A percentile compares a stretch with the other conserved stretches of the same genome.
phyloP scores from a whole-genome alignment of 2,113 vertebrate genomes.

The Xiphophorus hellerii region DNA sequence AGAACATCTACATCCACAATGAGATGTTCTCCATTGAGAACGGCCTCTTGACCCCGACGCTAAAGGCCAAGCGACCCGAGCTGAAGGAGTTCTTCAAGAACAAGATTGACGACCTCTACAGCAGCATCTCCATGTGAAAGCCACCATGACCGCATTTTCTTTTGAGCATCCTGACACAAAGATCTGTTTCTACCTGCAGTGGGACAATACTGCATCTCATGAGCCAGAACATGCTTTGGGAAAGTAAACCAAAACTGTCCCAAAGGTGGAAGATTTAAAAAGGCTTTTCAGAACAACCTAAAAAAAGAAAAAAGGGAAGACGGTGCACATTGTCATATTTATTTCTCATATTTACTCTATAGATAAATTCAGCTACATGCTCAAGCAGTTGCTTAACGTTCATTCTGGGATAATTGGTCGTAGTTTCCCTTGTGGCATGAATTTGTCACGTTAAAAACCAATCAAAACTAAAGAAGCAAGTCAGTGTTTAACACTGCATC shows the following conservation, averaged over 20 bases:
- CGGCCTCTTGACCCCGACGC: conserved; percentile 93
- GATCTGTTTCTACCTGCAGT: conserved; percentile 41
- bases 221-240: conserved; percentile 39
- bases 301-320: conserved; percentile 16
- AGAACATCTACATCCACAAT: conserved; percentile 93
- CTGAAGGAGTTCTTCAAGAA: conserved; percentile 94
- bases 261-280: conserved; percentile 35
- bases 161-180: conserved; percentile 47
- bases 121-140: conserved; percentile 88
- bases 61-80: conserved; percentile 95
- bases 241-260: conserved; percentile 42
- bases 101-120: conserved; percentile 93
- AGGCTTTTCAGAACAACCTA: conserved; percentile 31
- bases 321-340: conserved; percentile 11
- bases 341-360: conserved; percentile 29
- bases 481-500: not conserved
- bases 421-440: conserved; percentile 7
- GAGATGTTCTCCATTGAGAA: conserved; percentile 97
- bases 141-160: conserved; percentile 24
- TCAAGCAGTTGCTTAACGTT: not conserved
- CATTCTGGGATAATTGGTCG: not conserved
- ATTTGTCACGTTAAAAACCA: conserved; percentile 1
- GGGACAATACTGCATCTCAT: conserved; percentile 32
- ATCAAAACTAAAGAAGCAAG: not conserved
- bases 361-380: not conserved